These are phyloP conservation scores for Schizaphis graminum DNA, from an alignment of 2,888 invertebrate genomes.

Conservation along the genomic window DNA sequence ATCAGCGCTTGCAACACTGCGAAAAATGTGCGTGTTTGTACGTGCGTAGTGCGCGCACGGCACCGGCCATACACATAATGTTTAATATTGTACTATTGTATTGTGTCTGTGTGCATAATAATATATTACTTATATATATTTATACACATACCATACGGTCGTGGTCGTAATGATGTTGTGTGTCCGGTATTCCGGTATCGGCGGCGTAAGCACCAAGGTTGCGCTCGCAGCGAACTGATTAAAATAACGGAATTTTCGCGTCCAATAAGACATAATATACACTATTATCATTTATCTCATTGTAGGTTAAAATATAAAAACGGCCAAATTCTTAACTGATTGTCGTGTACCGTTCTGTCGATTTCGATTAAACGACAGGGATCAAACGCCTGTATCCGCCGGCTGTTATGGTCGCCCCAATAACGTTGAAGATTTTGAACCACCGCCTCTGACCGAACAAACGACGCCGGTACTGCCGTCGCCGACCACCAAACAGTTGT, in stretches of 20 bases:
- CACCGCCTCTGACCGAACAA: background rate
- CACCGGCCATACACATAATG: background rate
- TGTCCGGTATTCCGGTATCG: conserved; percentile 8
- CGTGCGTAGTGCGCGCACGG: no score
- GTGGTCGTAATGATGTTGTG: conserved; percentile 5
- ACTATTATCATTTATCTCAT: conserved; percentile 17
- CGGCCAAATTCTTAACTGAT: background rate
- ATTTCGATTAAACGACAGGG: background rate
- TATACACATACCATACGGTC: background rate
- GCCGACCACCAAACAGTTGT: background rate
- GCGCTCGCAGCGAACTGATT: conserved; percentile 23
- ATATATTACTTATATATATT: background rate
- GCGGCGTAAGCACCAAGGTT: conserved; percentile 5
- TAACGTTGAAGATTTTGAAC: background rate
- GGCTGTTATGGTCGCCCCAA: background rate
- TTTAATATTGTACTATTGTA: background rate
- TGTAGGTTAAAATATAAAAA: conserved; percentile 55
- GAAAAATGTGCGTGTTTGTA: background rate
- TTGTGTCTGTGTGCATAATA: no score
- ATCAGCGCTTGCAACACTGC: background rate
- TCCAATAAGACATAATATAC: background rate
- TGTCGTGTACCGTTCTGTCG: background rate
- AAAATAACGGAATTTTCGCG: conserved; percentile 62
- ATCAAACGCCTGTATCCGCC: background rate
- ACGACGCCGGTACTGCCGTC: background rate